Base-by-base conservation (phyloP, 1,140 invertebrate genomes). In the Mya arenaria region DNA sequence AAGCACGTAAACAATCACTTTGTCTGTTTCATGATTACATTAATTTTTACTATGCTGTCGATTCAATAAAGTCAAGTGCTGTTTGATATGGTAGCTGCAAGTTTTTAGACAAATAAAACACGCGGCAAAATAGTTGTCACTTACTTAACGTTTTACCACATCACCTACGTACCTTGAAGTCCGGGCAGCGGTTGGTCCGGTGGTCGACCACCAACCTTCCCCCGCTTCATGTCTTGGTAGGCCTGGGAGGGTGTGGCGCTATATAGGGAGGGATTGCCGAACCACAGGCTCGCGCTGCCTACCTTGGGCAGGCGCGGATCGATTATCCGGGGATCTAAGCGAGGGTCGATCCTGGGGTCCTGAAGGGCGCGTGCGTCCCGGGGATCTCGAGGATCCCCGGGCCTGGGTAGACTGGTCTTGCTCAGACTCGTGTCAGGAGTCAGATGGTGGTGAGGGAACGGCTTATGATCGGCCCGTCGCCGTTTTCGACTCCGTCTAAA, bases 291-390 rank as follows among this genome's bases (percentile, higher is more conserved):
- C 34, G 56, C 73, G 36, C 79, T 82, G 19, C 79, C 79, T 30
- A 82, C 68, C 34, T 82, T 82, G 23, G 79, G 79, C n/a, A 82
- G 79, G 36, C 69, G 68, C n/a, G 69, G 48, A 41, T 82, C 79
- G 0, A 37, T 69, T 19, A 58, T 23, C 41, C 75, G 36, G 8
- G 75, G 75, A 30, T 79, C 75, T 6, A 69, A 10, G 28, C 77
- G 52, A 19, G 65, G 77, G 66, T 80, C 72, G 0, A 58, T 23
- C 48, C 69, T 73, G 8, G 44, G 44, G 28, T 68, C 72, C 13
- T 25, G 4, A 39, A 75, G 36, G n/a, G 25, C 25, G 1, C 72
- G 34, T 39, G 63, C 65, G 6, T 8, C 36, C 65, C 65, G 30
- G 1, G 19, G 30, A 4, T 80, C 77, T 1, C 77, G 63, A 69